Conservation (phyloP, 2,113 vertebrate species). For the Chrysochloris asiatica region DNA sequence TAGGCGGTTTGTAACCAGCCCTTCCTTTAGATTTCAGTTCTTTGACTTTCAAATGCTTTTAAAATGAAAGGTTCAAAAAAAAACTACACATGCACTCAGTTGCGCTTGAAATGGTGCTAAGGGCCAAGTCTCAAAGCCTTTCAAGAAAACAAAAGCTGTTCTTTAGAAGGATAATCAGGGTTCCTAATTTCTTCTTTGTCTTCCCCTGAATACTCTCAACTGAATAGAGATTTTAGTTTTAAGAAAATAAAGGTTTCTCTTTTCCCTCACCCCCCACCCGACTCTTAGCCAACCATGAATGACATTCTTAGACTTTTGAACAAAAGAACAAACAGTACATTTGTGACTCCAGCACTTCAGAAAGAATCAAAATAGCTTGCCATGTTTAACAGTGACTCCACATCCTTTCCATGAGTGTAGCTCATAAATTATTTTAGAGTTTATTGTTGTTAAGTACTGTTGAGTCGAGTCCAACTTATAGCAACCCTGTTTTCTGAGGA, state of each 20-base stretch:
- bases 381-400: not conserved
- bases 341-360: not conserved
- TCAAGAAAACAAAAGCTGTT: constrained; percentile 30
- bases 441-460: no score
- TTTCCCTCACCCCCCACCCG: not conserved
- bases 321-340: not conserved
- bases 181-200: constrained; percentile 2
- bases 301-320: not conserved
- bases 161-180: not conserved
- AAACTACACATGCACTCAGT: constrained; percentile 27
- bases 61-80: constrained; percentile 23
- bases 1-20: not conserved
- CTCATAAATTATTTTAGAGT: not conserved
- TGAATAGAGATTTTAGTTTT: not conserved
- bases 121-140: constrained; percentile 11
- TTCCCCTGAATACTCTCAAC: constrained; percentile 7
- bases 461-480: no score
- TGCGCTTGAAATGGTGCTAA: constrained; percentile 28
- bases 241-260: not conserved
- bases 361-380: constrained; percentile 16
- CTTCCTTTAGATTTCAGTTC: constrained; percentile 10
- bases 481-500: no score
- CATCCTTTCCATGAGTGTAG: not conserved
- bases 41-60: constrained; percentile 25
- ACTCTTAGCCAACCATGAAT: not conserved